Evolutionary conservation across 53 echinoderm and acorn worm genomes (phyloP).

Genomic region (Actinopyga echinites): DNA sequence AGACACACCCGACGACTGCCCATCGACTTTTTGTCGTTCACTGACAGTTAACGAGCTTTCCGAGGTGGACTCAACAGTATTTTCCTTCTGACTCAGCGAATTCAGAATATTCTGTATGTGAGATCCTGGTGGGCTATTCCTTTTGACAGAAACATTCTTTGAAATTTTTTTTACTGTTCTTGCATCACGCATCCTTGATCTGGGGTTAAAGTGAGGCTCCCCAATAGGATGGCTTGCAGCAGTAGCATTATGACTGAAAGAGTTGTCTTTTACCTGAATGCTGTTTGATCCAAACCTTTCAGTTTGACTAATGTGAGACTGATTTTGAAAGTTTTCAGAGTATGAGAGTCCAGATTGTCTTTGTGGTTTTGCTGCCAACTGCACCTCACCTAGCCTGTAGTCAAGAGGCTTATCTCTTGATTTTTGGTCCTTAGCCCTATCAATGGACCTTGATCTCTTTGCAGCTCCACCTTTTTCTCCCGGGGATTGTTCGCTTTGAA

Average conservation of each 20-base stretch:
- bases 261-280: too few species aligned
- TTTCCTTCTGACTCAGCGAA: constrained; percentile 23
- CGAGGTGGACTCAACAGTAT: background rate
- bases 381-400: too few species aligned
- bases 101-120: constrained; percentile 55
- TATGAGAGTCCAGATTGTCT: too few species aligned
- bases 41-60: background rate
- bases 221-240: background rate
- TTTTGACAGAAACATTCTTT: background rate
- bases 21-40: background rate
- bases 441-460: constrained; percentile 11
- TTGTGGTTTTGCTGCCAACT: too few species aligned
- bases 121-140: constrained; percentile 40
- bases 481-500: background rate
- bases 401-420: background rate
- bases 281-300: too few species aligned
- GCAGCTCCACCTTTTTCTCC: background rate
- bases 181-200: constrained; percentile 22
- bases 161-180: constrained; percentile 11
- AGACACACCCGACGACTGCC: background rate
- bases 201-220: constrained; percentile 20
- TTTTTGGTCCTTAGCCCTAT: background rate
- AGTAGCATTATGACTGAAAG: too few species aligned
- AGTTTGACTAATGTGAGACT: too few species aligned
- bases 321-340: too few species aligned